A percentile compares a stretch with the other conserved stretches of the same genome.
These are phyloP conservation scores for Ridgeia piscesae DNA, from an alignment of 1,140 invertebrate species.

Conservation along the genomic window DNA sequence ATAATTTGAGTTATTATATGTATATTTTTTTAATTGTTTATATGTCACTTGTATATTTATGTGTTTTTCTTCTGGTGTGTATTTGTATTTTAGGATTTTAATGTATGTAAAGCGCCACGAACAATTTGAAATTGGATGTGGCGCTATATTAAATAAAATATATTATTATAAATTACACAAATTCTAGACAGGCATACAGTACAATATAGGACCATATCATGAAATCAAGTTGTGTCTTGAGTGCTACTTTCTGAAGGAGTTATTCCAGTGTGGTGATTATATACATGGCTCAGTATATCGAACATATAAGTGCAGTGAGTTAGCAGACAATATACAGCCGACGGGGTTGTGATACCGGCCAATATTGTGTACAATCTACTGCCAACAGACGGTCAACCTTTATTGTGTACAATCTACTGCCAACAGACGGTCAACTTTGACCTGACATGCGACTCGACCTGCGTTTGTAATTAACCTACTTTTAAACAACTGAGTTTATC, in stretches of 20 bases:
- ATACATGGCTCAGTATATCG: neutral
- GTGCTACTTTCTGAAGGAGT: neutral
- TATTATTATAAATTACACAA: too few species aligned
- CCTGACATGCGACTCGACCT: neutral
- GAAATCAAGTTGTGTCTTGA: neutral
- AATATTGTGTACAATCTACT: neutral
- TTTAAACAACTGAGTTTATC: neutral
- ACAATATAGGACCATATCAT: neutral
- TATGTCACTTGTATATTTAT: too few species aligned
- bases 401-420: neutral
- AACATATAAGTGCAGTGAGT: neutral
- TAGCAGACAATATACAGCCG: neutral
- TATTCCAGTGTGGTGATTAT: neutral
- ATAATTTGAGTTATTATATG: too few species aligned
- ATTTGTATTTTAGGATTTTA: too few species aligned
- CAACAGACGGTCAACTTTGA: neutral
- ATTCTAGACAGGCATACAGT: too few species aligned
- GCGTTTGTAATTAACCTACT: neutral
- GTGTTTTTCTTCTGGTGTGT: too few species aligned
- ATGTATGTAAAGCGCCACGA: too few species aligned
- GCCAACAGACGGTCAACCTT: neutral
- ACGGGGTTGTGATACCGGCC: neutral
- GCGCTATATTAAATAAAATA: too few species aligned
- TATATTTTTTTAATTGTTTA: too few species aligned
- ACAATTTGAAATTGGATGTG: too few species aligned